Evolutionary conservation across 1,140 invertebrate species (phyloP), one percentile per base, ranked within the genome.

Genomic region (Zaprionus davidi): DNA sequence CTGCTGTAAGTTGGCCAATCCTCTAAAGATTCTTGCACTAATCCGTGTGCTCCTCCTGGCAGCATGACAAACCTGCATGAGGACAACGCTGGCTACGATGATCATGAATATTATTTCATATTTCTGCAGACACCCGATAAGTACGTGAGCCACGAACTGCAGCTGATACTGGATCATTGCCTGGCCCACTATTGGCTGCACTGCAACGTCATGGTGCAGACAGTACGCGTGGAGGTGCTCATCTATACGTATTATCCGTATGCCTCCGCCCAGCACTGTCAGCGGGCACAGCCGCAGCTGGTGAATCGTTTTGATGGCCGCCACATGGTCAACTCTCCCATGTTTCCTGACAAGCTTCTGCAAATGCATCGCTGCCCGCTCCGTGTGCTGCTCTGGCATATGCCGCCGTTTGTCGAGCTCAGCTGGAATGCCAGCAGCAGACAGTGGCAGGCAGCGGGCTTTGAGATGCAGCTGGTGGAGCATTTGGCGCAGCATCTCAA

Each of bases 201-300:
- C 49, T 92, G 90, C 71, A 92, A 85, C 56, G 77, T 92, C 2
- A 91, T 91, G 81, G 51, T 90, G n/a, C 90, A 92, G 62, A 91
- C 78, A 26, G 74, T 81, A 1, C 15, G 68, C 15, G 83, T 79
- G 17, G 90, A 92, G 6, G 68, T 92, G 6, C 62, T 85, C 3
- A 58, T 92, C 3, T 92, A 92, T n/a, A 85, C 58, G 9, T 92
- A 85, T 38, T 92, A 71, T 73, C 90, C 90, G 0, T 92, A 73
- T 46, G 72, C 62, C 9, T 34, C 31, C 22, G 58, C 60, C 20
- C 13, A 70, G 2, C 51, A 46, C 5, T 92, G 90, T 26, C 76
- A 77, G 44, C 9, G 15, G 11, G 75, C 83, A 0, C 13, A 46
- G 15, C 79, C 86, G 1, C 44, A 70, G 49, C 53, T 76, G 41